A percentile compares a stretch with the other conserved stretches of the same genome.
These are phyloP conservation scores for Caenorhabditis zanzibari DNA, from an alignment of 2,888 invertebrate genomes.

Conservation along the genomic window DNA sequence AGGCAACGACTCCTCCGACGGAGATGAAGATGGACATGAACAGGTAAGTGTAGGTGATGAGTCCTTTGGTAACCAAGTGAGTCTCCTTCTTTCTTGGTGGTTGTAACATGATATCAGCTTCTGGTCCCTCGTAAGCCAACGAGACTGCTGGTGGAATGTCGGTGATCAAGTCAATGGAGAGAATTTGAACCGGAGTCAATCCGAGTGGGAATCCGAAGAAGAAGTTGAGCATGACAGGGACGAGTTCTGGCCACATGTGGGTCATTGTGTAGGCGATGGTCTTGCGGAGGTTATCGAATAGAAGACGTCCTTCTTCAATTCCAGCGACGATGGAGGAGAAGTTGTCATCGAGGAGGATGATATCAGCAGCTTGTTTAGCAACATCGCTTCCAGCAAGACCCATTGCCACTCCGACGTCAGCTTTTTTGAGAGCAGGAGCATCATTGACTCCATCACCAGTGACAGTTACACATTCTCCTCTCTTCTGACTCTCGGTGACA, in stretches of 20 bases:
- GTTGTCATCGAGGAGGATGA: conserved; percentile 76
- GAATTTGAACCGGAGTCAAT: conserved; percentile 79
- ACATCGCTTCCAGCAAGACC: conserved; percentile 76
- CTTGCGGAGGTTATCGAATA: conserved; percentile 70
- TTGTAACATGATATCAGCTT: conserved; percentile 80
- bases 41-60: conserved; percentile 79
- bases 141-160: conserved; percentile 81
- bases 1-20: conserved; percentile 68
- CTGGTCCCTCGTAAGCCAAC: conserved; percentile 80
- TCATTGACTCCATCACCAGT: conserved; percentile 75
- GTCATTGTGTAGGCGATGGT: conserved; percentile 80
- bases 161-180: conserved; percentile 79
- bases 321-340: conserved; percentile 74
- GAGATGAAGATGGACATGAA: conserved; percentile 80
- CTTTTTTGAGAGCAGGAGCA: conserved; percentile 74
- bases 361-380: conserved; percentile 79
- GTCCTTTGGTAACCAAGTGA: conserved; percentile 77
- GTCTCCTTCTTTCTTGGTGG: conserved; percentile 77
- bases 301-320: conserved; percentile 70
- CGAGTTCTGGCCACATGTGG: conserved; percentile 81
- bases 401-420: conserved; percentile 78
- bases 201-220: conserved; percentile 80
- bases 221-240: conserved; percentile 81
- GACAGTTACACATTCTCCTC: conserved; percentile 71
- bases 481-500: conserved; percentile 69